A percentile compares a stretch with the other conserved stretches of the same genome.
Evolutionary conservation across 2,888 invertebrate species (phyloP).

Genomic region (Sylvicola cinctus): DNA sequence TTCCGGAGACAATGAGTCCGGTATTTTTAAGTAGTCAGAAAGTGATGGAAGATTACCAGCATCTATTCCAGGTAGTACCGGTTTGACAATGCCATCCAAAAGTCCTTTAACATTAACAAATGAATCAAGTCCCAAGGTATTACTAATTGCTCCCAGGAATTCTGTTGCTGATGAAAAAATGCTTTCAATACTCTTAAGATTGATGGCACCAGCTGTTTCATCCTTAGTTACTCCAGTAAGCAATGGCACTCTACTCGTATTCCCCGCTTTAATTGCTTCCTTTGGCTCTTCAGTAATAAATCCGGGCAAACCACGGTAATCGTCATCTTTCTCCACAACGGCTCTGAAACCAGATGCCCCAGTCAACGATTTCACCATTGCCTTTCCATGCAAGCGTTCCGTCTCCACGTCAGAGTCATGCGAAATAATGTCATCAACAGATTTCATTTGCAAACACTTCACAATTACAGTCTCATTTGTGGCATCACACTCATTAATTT

Average conservation of each 20-base stretch:
- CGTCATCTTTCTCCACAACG: conserved; percentile 43
- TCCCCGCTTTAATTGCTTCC: conserved; percentile 32
- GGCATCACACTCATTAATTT: conserved; percentile 38
- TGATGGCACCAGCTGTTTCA: conserved; percentile 34
- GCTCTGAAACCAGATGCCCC: conserved; percentile 41
- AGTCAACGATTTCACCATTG: conserved; percentile 40
- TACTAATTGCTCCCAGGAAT: conserved; percentile 4
- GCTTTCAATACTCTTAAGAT: conserved; percentile 20
- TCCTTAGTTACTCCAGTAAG: conserved; percentile 53
- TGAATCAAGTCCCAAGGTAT: too few relatives aligned
- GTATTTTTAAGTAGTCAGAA: conserved; percentile 16
- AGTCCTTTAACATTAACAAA: neutral
- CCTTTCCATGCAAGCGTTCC: conserved; percentile 32
- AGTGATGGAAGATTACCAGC: neutral
- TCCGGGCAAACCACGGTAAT: conserved; percentile 43
- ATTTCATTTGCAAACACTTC: conserved; percentile 36
- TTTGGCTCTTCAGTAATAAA: conserved; percentile 40
- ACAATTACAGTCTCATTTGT: conserved; percentile 37
- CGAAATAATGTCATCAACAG: conserved; percentile 18
- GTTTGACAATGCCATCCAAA: conserved; percentile 3
- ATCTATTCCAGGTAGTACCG: too few relatives aligned
- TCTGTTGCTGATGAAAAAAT: conserved; percentile 15
- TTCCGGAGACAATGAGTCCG: conserved; percentile 14
- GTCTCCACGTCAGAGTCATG: conserved; percentile 37
- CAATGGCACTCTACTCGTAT: conserved; percentile 37